Conservation (phyloP, 92 coral and sea anemone species). For the Diadumene lineata region DNA sequence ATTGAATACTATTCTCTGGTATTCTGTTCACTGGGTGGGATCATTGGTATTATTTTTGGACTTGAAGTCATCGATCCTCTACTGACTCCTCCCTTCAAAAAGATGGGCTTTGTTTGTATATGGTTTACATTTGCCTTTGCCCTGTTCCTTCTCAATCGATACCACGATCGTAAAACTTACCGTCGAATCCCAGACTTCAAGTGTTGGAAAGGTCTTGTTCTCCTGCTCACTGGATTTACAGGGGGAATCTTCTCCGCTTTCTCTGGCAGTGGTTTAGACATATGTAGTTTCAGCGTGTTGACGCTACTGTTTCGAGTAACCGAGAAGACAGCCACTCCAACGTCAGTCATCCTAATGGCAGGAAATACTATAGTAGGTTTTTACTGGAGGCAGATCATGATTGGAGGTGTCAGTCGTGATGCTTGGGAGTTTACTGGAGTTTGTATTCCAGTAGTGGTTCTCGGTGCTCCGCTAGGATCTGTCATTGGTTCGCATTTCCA, state of each 20-base stretch:
- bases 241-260: conserved; percentile 84
- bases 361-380: conserved; percentile 79
- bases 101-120: conserved; percentile 85
- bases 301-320: conserved; percentile 85
- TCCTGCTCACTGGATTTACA: conserved; percentile 53
- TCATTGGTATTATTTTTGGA: conserved; percentile 70
- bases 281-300: conserved; percentile 89
- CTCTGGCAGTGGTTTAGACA: conserved; percentile 86
- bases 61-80: conserved; percentile 78
- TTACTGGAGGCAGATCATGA: conserved; percentile 88
- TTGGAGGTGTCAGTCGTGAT: conserved; percentile 49
- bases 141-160: conserved; percentile 78
- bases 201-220: conserved; percentile 69
- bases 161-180: conserved; percentile 73
- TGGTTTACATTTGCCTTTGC: conserved; percentile 92
- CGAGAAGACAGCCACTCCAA: conserved; percentile 89
- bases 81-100: conserved; percentile 85
- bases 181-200: conserved; percentile 71
- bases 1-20: conserved; percentile 73
- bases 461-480: conserved; percentile 82
- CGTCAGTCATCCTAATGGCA: conserved; percentile 90
- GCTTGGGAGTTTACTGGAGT: conserved; percentile 76
- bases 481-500: conserved; percentile 80
- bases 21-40: conserved; percentile 75
- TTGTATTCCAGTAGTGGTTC: conserved; percentile 78